Evolutionary conservation across 2,888 invertebrate species (phyloP).

Genomic region (Nebria brevicollis): DNA sequence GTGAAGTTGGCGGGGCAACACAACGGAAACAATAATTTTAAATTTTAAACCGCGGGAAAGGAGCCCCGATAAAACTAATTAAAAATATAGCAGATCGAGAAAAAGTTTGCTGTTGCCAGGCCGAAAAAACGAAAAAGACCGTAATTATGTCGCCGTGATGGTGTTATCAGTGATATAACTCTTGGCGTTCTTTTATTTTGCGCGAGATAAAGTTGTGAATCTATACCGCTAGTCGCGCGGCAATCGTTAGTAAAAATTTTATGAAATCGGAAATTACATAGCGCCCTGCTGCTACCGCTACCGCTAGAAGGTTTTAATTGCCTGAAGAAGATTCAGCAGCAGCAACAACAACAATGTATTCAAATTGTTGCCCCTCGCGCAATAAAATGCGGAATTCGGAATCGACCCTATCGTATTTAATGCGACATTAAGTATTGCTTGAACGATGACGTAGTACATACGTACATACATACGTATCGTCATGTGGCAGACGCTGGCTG

Average conservation of each 20-base stretch:
- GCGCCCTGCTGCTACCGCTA: not conserved
- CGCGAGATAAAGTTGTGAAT: not conserved
- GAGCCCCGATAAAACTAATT: conserved; percentile 51
- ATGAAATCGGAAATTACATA: not conserved
- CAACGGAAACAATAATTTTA: conserved; percentile 55
- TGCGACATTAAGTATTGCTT: conserved; percentile 62
- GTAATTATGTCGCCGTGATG: conserved; percentile 38
- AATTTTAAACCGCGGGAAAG: conserved; percentile 51
- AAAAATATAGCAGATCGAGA: conserved; percentile 48
- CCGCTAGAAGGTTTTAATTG: not conserved
- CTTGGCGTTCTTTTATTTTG: not conserved
- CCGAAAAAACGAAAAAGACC: conserved; percentile 32
- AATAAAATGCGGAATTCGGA: not conserved
- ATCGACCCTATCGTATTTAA: conserved; percentile 56
- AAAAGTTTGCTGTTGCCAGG: conserved; percentile 41
- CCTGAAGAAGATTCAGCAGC: not conserved
- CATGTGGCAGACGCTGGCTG: not conserved
- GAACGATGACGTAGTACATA: conserved; percentile 48
- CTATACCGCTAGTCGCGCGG: not conserved
- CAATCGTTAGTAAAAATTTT: not conserved
- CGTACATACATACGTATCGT: not conserved
- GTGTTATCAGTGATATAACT: not conserved
- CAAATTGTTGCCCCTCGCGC: not conserved
- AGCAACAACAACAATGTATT: not conserved
- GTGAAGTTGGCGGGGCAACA: conserved; percentile 40